Evolutionary conservation across 1,140 invertebrate genomes (phyloP).

Genomic region (Drosophila eugracilis): DNA sequence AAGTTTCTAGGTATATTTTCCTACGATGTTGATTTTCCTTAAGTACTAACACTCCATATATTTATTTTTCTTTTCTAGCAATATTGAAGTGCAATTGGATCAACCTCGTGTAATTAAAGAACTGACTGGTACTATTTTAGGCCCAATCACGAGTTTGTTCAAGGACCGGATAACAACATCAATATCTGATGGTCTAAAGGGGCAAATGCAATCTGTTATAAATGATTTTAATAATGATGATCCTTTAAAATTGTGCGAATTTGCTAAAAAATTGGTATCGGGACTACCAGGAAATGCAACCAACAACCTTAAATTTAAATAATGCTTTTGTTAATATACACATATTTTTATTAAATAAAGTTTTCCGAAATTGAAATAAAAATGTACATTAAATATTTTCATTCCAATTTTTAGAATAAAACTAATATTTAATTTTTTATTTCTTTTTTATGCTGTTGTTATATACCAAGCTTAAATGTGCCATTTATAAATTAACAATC

Average conservation of each 20-base stretch:
- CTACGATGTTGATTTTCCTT: no score
- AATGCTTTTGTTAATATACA: no score
- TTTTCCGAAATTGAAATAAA: no score
- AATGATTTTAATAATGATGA: constrained; percentile 78
- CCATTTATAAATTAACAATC: no score
- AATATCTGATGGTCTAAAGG: constrained; percentile 75
- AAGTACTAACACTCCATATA: no score
- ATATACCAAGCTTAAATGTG: no score
- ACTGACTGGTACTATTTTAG: constrained; percentile 71
- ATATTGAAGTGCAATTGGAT: constrained; percentile 76
- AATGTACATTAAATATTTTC: no score
- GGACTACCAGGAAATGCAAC: constrained; percentile 50
- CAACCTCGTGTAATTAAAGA: constrained; percentile 64
- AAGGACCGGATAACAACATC: constrained; percentile 78
- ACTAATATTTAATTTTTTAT: no score
- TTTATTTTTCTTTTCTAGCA: constrained; percentile 35
- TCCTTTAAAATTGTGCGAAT: constrained; percentile 66
- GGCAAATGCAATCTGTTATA: constrained; percentile 75
- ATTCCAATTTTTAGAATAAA: no score
- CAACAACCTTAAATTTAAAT: neutral
- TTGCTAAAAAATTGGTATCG: constrained; percentile 67
- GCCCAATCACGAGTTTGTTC: constrained; percentile 77
- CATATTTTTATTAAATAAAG: neutral
- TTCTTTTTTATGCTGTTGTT: no score
- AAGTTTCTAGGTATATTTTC: no score